Percentiles rank a stretch among this genome's conserved stretches.
Evolutionary conservation across 2,113 vertebrate species (phyloP).

Genomic region (Tyto alba): DNA sequence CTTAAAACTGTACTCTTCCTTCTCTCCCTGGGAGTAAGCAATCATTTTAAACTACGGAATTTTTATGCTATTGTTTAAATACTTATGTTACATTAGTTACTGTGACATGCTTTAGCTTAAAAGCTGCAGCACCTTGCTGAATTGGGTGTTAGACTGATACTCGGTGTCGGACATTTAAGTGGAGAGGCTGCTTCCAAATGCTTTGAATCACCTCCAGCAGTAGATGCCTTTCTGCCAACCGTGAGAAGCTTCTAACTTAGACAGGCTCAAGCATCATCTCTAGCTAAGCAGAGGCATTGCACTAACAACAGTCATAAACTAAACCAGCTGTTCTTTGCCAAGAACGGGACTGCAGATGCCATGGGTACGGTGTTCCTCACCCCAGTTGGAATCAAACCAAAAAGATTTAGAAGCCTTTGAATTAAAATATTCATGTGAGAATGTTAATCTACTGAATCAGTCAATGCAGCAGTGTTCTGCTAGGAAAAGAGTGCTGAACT

Average conservation of each 20-base stretch:
- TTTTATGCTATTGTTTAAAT: not conserved
- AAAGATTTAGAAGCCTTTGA: not conserved
- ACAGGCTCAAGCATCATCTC: not conserved
- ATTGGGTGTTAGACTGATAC: not conserved
- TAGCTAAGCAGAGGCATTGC: not conserved
- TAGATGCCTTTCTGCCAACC: not conserved
- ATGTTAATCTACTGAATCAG: not conserved
- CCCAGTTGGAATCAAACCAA: not conserved
- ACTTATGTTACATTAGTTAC: not conserved
- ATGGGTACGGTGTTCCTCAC: not conserved
- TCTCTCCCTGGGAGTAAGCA: not conserved
- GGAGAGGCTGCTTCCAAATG: not conserved
- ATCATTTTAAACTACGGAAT: fast-evolving
- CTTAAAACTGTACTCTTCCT: not conserved
- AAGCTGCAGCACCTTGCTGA: not conserved
- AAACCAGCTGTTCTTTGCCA: not conserved
- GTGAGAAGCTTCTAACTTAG: not conserved
- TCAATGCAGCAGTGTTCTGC: not conserved
- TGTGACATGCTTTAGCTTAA: not conserved
- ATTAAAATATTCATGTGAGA: conserved; percentile 38
- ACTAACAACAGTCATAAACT: not conserved
- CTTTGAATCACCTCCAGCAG: not conserved
- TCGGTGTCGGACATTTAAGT: not conserved
- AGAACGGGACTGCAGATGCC: not conserved
- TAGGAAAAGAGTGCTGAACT: not conserved